A percentile compares a stretch with the other conserved stretches of the same genome.
Conservation (phyloP, 2,888 invertebrate species). For the Trichacis sp. region DNA sequence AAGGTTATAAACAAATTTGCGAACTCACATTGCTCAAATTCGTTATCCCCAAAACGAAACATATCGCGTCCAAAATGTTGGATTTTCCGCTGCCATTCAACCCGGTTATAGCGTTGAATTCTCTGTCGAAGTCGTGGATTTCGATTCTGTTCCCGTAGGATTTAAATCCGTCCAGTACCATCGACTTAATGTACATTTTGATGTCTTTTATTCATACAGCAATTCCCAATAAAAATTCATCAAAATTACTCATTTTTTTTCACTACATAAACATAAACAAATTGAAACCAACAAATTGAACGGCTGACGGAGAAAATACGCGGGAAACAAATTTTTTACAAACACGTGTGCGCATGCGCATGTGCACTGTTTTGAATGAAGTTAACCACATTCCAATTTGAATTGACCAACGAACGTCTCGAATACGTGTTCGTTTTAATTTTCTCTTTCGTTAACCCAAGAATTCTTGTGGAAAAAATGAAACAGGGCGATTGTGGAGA, state of each 20-base stretch:
- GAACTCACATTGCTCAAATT: constrained; percentile 91
- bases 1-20: constrained; percentile 38
- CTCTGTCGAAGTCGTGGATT: constrained; percentile 90
- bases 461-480: too few relatives aligned
- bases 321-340: neutral
- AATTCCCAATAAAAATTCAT: neutral
- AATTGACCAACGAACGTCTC: neutral
- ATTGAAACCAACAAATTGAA: neutral
- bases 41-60: constrained; percentile 95
- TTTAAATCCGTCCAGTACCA: constrained; percentile 96
- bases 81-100: constrained; percentile 98
- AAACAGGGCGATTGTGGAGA: too few relatives aligned
- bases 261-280: neutral
- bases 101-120: constrained; percentile 98
- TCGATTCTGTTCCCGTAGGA: constrained; percentile 95
- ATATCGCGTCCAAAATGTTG: constrained; percentile 96
- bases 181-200: constrained; percentile 90
- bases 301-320: too few relatives aligned
- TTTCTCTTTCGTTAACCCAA: too few relatives aligned
- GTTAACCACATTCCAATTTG: too few relatives aligned
- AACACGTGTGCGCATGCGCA: neutral
- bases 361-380: neutral
- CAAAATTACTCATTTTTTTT: neutral
- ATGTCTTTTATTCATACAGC: neutral
- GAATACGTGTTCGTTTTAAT: too few relatives aligned